Base-by-base conservation (phyloP, 2,888 invertebrate genomes). In the Nudaria mundana region DNA sequence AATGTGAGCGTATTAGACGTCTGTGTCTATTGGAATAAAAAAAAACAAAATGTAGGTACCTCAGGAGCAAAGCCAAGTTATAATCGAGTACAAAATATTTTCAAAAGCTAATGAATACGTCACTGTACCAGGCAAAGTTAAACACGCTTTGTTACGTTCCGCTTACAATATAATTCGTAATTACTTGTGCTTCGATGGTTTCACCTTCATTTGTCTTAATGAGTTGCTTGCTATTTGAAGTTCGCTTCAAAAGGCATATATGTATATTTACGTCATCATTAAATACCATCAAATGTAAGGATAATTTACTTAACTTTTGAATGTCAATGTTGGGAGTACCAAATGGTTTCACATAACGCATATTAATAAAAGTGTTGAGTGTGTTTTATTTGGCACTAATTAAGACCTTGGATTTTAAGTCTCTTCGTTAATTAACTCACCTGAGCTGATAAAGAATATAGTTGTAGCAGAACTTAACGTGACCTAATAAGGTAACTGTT, bases 121-220 rank as follows among this genome's bases (percentile, higher is more conserved):
- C 52, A 44, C 40, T 52, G 31, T 29, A 52, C 49, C n/a, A n/a
- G 47, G 47, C 41, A 47, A 58, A 58, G 49, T 49, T 41, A 52
- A 42, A 30, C 47, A 42, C 52, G 50, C 50, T 49, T 43, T 29
- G 56, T 58, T 45, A 47, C 57, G 56, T 58, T 45, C 45, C 57
- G 42, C 53, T 31, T 44, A 53, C 51, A 56, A 45, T 56, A 53
- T 54, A 54, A 51, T 42, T 56, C 41, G 48, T 45, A 51, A 56
- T 56, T 56, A 56, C 57, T 37, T 48, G 37, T 44, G 57, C 54
- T 48, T 53, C 43, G 40, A 51, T 40, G 54, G 56, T 52, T 56
- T 44, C 44, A 38, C 46, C 44, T 48, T 57, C 57, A 54, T 56
- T 56, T 57, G 54, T 56, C 44, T 52, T 57, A 57, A 54, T 56